Evolutionary conservation across 2,888 invertebrate species (phyloP), one percentile per base, ranked within the genome.

Genomic region (Gari tellinella): DNA sequence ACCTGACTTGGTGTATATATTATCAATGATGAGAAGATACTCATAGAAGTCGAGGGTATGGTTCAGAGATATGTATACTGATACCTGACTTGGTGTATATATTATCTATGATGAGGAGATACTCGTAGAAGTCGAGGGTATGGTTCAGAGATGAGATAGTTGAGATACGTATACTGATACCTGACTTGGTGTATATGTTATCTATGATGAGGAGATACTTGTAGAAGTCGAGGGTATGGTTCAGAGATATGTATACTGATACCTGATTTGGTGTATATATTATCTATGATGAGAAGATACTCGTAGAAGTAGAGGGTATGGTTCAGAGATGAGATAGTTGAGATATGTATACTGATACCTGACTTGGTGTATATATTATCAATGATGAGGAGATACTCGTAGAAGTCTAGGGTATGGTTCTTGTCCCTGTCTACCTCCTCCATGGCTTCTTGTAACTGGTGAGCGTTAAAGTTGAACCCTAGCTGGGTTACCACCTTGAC

Each of bases 101-200:
- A 62, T 87, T 86, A 53, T 86, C 86, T 1, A 86, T 83, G 23
- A 88, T 82, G 2, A 82, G 64, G 38, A 89, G 64, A 55, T 89
- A 89, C 62, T 89, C 89, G 52, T 81, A 89, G 74, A 89, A 89
- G 68, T 89, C 89, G 2, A 89, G 74, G 0, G 81, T 82, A 23
- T 86, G 66, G n/a, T 85, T 87, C 8, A 80, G 65, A n/a, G n/a
- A n/a, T n/a, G n/a, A n/a, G n/a, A n/a, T n/a, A n/a, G n/a, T n/a
- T n/a, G n/a, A n/a, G n/a, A n/a, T n/a, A n/a, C n/a, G n/a, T n/a
- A n/a, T n/a, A n/a, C n/a, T n/a, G n/a, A n/a, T 43, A 43, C 19
- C 43, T 17, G 43, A 43, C 19, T 43, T 43, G n/a, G 43, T 81
- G 48, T 80, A 80, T 14, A 89, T 80, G 64, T 87, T 86, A 53